A percentile compares a stretch with the other conserved stretches of the same genome.
phyloP scores from a whole-genome alignment of 2,888 invertebrate genomes.

The Sinhomidia bicolor region DNA sequence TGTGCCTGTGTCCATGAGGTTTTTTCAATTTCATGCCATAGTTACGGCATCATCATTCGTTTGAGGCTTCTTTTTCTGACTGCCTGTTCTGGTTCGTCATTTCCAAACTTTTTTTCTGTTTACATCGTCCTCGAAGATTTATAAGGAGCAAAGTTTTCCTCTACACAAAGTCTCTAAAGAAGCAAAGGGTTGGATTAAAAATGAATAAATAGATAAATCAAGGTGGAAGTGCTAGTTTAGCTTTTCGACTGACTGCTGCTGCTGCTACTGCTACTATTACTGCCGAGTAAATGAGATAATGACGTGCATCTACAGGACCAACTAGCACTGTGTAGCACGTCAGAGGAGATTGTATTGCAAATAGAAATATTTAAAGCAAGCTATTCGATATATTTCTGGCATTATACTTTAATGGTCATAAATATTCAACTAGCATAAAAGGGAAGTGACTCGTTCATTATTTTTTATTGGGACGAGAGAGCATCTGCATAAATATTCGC shows the following conservation, averaged over 20 bases:
- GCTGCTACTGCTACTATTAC: too few relatives aligned
- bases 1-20: neutral
- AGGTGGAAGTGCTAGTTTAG: neutral
- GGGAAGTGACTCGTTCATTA: neutral
- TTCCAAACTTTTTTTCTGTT: conserved; percentile 30
- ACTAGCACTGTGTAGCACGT: too few relatives aligned
- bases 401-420: neutral
- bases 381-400: neutral
- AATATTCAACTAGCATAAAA: neutral
- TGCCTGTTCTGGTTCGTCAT: neutral
- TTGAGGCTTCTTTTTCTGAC: neutral
- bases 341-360: neutral
- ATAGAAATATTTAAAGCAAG: too few relatives aligned
- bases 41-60: neutral
- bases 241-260: neutral
- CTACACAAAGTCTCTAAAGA: neutral
- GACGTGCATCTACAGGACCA: neutral
- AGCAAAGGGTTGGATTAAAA: neutral
- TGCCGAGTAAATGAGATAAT: neutral
- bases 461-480: neutral
- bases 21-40: neutral
- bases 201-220: conserved; percentile 32
- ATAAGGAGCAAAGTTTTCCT: conserved; percentile 13
- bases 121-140: neutral
- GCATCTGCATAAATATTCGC: neutral